Evolutionary conservation across 2,888 invertebrate genomes (phyloP).

Genomic region (Apodemia duryi): DNA sequence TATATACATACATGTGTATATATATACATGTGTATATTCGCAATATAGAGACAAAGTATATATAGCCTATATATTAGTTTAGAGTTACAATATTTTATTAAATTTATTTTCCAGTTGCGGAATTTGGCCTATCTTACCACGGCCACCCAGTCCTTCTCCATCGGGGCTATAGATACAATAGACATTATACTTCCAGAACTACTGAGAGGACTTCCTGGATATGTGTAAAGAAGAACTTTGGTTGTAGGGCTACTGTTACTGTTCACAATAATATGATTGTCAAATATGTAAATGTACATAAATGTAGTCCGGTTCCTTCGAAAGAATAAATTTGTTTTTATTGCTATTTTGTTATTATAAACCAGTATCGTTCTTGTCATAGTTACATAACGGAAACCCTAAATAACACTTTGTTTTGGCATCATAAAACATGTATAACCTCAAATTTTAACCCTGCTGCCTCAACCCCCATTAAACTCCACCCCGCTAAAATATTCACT

Average conservation of each 20-base stretch:
- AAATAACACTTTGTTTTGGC: too few relatives aligned
- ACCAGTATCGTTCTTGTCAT: background rate
- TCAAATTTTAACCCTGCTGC: too few relatives aligned
- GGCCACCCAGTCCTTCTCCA: slow-evolving; percentile 53
- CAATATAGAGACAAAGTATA: background rate
- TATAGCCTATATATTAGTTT: background rate
- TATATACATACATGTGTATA: too few relatives aligned
- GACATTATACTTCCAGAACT: slow-evolving; percentile 22
- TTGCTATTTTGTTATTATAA: background rate
- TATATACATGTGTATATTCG: too few relatives aligned
- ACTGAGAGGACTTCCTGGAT: slow-evolving; percentile 38
- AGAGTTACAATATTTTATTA: background rate
- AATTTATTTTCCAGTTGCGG: slow-evolving; percentile 13
- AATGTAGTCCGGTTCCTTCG: slow-evolving; percentile 6
- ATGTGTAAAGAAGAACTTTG: slow-evolving; percentile 46
- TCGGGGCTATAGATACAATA: slow-evolving; percentile 43
- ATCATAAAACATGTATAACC: too few relatives aligned
- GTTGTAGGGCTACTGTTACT: slow-evolving; percentile 45
- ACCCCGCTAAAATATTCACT: too few relatives aligned
- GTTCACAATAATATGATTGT: slow-evolving; percentile 17
- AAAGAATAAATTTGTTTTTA: slow-evolving; percentile 14
- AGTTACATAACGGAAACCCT: too few relatives aligned
- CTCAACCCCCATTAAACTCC: too few relatives aligned
- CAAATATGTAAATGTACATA: slow-evolving; percentile 11
- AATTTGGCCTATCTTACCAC: slow-evolving; percentile 19